Base-by-base conservation (phyloP, 2,888 invertebrate genomes). In the Lochmaea crataegi region DNA sequence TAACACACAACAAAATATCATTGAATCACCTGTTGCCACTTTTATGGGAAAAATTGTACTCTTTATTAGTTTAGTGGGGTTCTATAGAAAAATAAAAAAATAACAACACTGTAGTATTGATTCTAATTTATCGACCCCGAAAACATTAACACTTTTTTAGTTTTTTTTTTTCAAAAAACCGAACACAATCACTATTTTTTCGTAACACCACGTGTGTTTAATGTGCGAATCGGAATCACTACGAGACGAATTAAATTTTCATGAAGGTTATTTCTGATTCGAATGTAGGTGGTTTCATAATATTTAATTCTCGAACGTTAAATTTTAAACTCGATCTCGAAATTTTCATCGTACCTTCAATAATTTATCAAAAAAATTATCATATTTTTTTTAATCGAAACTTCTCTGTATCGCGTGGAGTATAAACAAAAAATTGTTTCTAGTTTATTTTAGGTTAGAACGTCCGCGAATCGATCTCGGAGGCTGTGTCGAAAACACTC, bases 91-190 rank as follows among this genome's bases (percentile, higher is more conserved):
- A n/a, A 38, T 5, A 48, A 5, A 48, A n/a, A 69, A 32, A 2
- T 32, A 32, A 32, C 3, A 32, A 32, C 66, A 69, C 45, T 72
- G 77, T 76, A 73, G 68, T 78, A 79, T 80, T 67, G 81, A 81
- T 82, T 82, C 78, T 78, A 74, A 76, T 79, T 75, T 82, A 83
- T 82, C 81, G 83, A 82, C 82, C 81, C 16, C 61, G 61, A 4
- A 32, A 41, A 57, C 69, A 70, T 64, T 56, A 57, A 56, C 72
- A 77, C 69, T 64, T 45, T 32, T 26, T 68, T 22, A 41, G 16
- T 61, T 69, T 69, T 69, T 32, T 32, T 32, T 32, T 69, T 18
- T 42, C 64, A 61, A 70, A 64, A 64, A 53, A 69, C 41, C 16
- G 42, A 48, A 61, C 18, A 68, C 18, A 68, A 48, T 38, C 69